These are phyloP conservation scores for Diarsia brunnea DNA, from an alignment of 2,888 invertebrate genomes.

Conservation along the genomic window DNA sequence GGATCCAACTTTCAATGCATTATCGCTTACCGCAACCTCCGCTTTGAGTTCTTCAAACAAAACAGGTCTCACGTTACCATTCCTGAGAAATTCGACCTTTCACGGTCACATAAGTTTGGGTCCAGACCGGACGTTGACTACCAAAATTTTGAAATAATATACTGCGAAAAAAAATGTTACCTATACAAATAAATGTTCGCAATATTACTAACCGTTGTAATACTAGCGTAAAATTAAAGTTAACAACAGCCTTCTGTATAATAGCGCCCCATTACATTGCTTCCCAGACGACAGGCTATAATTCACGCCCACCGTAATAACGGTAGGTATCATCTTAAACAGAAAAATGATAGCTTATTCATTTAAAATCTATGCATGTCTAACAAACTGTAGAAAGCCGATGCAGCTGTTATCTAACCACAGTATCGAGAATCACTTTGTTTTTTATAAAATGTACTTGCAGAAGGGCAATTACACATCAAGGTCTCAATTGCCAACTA, in stretches of 20 bases:
- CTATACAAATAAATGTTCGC: conserved; percentile 11
- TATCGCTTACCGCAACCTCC: conserved; percentile 47
- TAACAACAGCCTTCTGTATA: conserved; percentile 58
- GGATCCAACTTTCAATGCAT: neutral
- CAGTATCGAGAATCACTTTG: conserved; percentile 5
- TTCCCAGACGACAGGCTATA: conserved; percentile 52
- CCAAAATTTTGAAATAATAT: neutral
- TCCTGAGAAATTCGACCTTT: conserved; percentile 42
- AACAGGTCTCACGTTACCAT: conserved; percentile 33
- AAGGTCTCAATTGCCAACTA: conserved; percentile 36
- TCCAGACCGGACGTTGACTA: conserved; percentile 16
- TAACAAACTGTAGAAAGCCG: conserved; percentile 35
- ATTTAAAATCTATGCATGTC: conserved; percentile 61
- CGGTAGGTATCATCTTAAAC: conserved; percentile 61
- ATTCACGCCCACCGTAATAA: conserved; percentile 64
- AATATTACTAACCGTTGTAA: conserved; percentile 22
- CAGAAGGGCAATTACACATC: conserved; percentile 32
- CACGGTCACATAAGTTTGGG: conserved; percentile 37
- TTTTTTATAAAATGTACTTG: neutral
- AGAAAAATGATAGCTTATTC: conserved; percentile 59
- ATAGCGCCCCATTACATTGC: conserved; percentile 53
- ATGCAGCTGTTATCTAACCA: conserved; percentile 4
- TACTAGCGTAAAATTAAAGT: conserved; percentile 52
- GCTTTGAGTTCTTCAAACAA: conserved; percentile 25
- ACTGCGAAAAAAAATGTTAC: conserved; percentile 7